Conservation (phyloP, 2,888 invertebrate genomes). For the Melipona beecheii region DNA sequence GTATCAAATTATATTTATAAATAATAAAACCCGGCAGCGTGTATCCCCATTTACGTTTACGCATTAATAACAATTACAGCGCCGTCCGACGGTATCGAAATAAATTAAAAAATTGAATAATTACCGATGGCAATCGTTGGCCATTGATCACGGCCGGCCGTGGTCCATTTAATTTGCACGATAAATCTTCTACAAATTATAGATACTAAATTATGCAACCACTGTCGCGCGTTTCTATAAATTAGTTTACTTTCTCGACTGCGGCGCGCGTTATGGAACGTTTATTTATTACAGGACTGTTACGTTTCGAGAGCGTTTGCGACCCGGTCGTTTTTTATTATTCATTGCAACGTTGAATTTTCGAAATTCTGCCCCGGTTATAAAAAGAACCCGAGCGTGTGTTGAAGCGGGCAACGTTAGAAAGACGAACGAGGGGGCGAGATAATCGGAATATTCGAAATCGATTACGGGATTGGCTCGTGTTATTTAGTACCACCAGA, state of each 20-base stretch:
- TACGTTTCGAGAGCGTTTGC: neutral
- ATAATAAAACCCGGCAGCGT: neutral
- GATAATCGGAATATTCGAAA: neutral
- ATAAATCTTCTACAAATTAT: constrained; percentile 21
- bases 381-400: too few species aligned
- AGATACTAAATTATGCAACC: constrained; percentile 19
- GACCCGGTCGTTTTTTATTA: neutral
- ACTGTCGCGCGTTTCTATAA: constrained; percentile 16
- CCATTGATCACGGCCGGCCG: neutral
- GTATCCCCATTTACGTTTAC: neutral
- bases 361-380: too few species aligned
- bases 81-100: neutral
- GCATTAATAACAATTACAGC: neutral
- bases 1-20: neutral
- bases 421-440: neutral
- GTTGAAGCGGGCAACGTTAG: neutral
- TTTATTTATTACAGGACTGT: neutral
- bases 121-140: neutral
- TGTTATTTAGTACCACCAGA: neutral
- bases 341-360: constrained; percentile 8
- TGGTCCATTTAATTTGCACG: constrained; percentile 21
- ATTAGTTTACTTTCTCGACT: constrained; percentile 34
- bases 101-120: neutral
- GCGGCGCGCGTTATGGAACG: neutral
- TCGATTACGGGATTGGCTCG: neutral